Evolutionary conservation across 2,113 vertebrate species (phyloP).

Genomic region (Tetraodon nigroviridis): DNA sequence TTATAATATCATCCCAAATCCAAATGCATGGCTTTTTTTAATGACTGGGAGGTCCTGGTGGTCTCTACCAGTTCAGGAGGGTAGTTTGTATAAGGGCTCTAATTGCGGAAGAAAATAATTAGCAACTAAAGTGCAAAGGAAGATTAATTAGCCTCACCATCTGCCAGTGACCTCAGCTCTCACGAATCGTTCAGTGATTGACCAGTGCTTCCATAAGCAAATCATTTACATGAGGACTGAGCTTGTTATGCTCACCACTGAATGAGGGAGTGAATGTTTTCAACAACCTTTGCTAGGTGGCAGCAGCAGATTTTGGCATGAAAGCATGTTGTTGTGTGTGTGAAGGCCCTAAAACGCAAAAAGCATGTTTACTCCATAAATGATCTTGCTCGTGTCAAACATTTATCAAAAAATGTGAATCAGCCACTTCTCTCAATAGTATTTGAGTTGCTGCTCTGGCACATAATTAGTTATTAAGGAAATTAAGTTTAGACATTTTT

Average conservation of each 20-base stretch:
- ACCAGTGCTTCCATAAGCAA: slow-evolving; percentile 50
- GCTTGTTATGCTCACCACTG: slow-evolving; percentile 29
- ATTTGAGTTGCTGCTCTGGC: no score
- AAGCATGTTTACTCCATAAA: no score
- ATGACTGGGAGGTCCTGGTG: slow-evolving; percentile 28
- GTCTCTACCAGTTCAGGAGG: slow-evolving; percentile 18
- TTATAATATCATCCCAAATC: slow-evolving; percentile 7
- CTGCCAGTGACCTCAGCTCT: slow-evolving; percentile 59
- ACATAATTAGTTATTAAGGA: no score
- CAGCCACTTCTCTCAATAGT: no score
- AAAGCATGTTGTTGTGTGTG: slow-evolving; percentile 30
- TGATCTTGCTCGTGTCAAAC: no score
- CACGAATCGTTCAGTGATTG: slow-evolving; percentile 44
- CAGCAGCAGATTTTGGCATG: slow-evolving; percentile 30
- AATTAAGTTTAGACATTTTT: no score
- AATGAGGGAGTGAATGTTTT: slow-evolving; percentile 27
- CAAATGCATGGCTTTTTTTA: slow-evolving; percentile 34
- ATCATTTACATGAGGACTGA: slow-evolving; percentile 43
- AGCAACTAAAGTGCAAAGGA: slow-evolving; percentile 59
- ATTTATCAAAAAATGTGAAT: no score
- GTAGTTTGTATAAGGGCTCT: slow-evolving; percentile 29
- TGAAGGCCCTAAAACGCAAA: neutral
- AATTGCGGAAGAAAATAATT: slow-evolving; percentile 67
- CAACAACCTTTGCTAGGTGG: slow-evolving; percentile 27
- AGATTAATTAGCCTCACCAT: slow-evolving; percentile 67